Conservation (phyloP, 2,888 invertebrate genomes). For the Nymphalis polychloros region DNA sequence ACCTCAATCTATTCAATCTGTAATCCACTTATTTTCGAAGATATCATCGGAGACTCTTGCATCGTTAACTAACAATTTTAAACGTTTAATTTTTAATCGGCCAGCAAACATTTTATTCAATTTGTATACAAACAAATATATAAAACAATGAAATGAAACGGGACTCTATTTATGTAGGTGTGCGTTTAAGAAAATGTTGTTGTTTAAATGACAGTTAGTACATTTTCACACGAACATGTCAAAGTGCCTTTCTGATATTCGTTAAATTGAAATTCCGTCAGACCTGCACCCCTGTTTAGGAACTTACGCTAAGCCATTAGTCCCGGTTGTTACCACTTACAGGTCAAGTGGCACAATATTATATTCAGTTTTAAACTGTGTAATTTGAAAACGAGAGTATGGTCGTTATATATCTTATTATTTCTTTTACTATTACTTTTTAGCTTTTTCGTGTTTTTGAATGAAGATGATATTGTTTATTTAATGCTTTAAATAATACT, state of each 20-base stretch:
- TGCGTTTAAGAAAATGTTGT: too few species aligned
- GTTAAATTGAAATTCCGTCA: neutral
- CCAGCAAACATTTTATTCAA: too few species aligned
- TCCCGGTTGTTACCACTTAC: constrained; percentile 2
- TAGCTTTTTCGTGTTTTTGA: neutral
- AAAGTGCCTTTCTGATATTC: neutral
- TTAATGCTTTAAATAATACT: neutral
- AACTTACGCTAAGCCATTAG: neutral
- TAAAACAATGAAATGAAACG: too few species aligned
- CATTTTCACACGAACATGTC: too few species aligned
- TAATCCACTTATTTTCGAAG: too few species aligned
- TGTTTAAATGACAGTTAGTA: too few species aligned
- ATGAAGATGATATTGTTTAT: neutral
- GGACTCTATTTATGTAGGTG: too few species aligned
- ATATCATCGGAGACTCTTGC: too few species aligned
- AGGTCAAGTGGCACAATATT: neutral
- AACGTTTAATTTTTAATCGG: too few species aligned
- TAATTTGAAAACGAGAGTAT: neutral
- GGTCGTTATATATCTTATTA: neutral
- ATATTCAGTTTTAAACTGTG: neutral
- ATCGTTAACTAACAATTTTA: too few species aligned
- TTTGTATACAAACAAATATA: too few species aligned
- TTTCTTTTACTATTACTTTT: neutral
- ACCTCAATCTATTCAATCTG: too few species aligned
- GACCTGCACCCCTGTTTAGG: neutral